phyloP scores from a whole-genome alignment of 2,888 invertebrate genomes.

The Octonoba sinensis region DNA sequence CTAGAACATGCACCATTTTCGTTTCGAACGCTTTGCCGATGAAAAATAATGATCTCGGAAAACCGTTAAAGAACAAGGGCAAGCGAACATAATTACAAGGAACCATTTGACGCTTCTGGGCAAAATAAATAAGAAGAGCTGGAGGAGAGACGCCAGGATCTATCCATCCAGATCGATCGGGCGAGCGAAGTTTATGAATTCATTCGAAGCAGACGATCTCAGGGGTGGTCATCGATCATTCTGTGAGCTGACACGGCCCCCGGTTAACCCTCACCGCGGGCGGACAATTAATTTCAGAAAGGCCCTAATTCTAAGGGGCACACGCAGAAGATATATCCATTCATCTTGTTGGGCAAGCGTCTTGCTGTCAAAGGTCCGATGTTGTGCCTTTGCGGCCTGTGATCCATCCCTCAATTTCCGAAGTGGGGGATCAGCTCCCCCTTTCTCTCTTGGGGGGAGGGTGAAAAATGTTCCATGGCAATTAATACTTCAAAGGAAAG shows the following conservation, averaged over 20 bases:
- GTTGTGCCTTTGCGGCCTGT: neutral
- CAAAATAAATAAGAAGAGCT: slow-evolving; percentile 13
- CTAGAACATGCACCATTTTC: slow-evolving; percentile 4
- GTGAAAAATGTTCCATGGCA: no score
- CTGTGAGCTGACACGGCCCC: slow-evolving; percentile 37
- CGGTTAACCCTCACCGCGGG: slow-evolving; percentile 16
- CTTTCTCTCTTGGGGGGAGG: no score
- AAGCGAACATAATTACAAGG: slow-evolving; percentile 48
- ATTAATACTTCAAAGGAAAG: no score
- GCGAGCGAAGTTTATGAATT: slow-evolving; percentile 59
- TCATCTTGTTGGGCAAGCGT: slow-evolving; percentile 48
- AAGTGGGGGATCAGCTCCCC: no score
- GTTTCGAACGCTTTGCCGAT: slow-evolving; percentile 4
- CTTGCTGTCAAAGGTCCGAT: slow-evolving; percentile 54
- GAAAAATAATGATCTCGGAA: slow-evolving; percentile 49
- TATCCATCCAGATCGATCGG: slow-evolving; percentile 26
- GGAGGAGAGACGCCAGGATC: slow-evolving; percentile 19
- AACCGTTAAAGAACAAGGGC: slow-evolving; percentile 39
- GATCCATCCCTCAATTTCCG: slow-evolving; percentile 41
- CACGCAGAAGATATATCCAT: slow-evolving; percentile 24
- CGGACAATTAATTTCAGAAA: slow-evolving; percentile 61
- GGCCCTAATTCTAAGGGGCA: slow-evolving; percentile 5
- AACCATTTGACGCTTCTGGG: slow-evolving; percentile 41
- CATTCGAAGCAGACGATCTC: slow-evolving; percentile 55
- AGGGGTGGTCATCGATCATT: slow-evolving; percentile 60